These are phyloP conservation scores for Osmoderma eremita DNA, from an alignment of 2,888 invertebrate species.

Conservation along the genomic window DNA sequence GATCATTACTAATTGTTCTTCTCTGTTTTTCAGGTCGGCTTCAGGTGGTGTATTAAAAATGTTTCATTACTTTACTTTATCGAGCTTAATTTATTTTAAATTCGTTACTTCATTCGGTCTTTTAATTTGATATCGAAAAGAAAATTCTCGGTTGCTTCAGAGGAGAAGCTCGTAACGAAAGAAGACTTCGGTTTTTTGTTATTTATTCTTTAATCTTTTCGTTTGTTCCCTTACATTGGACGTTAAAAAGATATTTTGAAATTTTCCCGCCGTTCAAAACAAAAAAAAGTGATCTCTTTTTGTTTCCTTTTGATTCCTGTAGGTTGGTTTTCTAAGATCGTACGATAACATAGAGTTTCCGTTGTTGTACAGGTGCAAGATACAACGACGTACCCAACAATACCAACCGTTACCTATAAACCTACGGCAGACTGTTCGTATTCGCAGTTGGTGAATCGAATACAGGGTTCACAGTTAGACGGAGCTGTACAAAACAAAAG, in stretches of 20 bases:
- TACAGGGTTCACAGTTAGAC: conserved; percentile 69
- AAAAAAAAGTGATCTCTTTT: conserved; percentile 14
- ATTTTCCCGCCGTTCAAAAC: too few species aligned
- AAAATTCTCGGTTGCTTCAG: too few species aligned
- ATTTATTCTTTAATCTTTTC: too few species aligned
- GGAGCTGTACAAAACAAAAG: conserved; percentile 37
- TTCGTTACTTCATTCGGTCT: too few species aligned
- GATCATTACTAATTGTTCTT: conserved; percentile 57
- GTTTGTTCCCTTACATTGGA: too few species aligned
- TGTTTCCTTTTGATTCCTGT: conserved; percentile 15
- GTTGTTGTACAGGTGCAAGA: conserved; percentile 63
- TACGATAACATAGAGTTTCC: conserved; percentile 42
- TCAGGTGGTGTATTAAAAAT: conserved; percentile 38
- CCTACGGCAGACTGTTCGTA: conserved; percentile 89
- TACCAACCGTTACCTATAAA: conserved; percentile 75
- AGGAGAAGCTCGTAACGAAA: too few species aligned
- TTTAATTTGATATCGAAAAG: too few species aligned
- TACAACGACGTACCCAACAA: conserved; percentile 60
- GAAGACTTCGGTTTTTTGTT: too few species aligned
- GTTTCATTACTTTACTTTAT: neutral
- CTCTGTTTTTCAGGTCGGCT: conserved; percentile 58
- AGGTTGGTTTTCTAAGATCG: conserved; percentile 35
- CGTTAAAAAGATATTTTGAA: too few species aligned
- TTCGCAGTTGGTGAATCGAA: conserved; percentile 86
- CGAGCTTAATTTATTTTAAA: too few species aligned